Evolutionary conservation across 2,797 vertebrate species (phyloP).

Genomic region (Malurus leucopterus): DNA sequence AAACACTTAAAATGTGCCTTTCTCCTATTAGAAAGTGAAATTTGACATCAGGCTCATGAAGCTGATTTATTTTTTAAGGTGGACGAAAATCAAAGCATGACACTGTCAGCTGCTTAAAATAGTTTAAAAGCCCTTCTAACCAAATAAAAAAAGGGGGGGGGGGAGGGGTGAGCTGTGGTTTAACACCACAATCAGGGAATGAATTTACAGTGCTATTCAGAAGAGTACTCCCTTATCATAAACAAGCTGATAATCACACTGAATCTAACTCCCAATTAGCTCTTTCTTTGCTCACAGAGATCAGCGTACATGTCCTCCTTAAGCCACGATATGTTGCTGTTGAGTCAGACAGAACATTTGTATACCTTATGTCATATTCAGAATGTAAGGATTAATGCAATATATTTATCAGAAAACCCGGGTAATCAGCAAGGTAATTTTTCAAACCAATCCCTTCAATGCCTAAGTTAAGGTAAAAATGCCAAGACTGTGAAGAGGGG

Average conservation of each 20-base stretch:
- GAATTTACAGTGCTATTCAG: slow-evolving; percentile 76
- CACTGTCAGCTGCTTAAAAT: slow-evolving; percentile 66
- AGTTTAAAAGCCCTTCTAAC: slow-evolving; percentile 64
- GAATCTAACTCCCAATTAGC: slow-evolving; percentile 77
- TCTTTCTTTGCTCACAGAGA: slow-evolving; percentile 56
- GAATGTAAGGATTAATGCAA: slow-evolving; percentile 65
- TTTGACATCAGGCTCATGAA: slow-evolving; percentile 67
- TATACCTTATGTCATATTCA: slow-evolving; percentile 61
- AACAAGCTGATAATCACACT: slow-evolving; percentile 77
- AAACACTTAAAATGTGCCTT: slow-evolving; percentile 84
- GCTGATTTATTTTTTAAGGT: slow-evolving; percentile 70
- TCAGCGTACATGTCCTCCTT: slow-evolving; percentile 60
- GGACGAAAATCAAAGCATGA: slow-evolving; percentile 67
- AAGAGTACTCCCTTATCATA: slow-evolving; percentile 75
- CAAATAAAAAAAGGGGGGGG: not conserved
- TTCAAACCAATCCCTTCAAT: slow-evolving; percentile 61
- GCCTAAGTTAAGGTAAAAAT: slow-evolving; percentile 73
- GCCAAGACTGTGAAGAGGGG: slow-evolving; percentile 71
- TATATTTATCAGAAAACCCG: slow-evolving; percentile 61
- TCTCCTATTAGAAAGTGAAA: slow-evolving; percentile 77
- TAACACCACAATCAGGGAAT: slow-evolving; percentile 65
- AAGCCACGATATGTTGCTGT: slow-evolving; percentile 61
- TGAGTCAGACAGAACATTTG: slow-evolving; percentile 54
- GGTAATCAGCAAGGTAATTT: slow-evolving; percentile 73
- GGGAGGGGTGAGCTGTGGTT: slow-evolving; percentile 48